Base-by-base conservation (phyloP, 1,140 invertebrate genomes). In the Drosophila lacertosa region DNA sequence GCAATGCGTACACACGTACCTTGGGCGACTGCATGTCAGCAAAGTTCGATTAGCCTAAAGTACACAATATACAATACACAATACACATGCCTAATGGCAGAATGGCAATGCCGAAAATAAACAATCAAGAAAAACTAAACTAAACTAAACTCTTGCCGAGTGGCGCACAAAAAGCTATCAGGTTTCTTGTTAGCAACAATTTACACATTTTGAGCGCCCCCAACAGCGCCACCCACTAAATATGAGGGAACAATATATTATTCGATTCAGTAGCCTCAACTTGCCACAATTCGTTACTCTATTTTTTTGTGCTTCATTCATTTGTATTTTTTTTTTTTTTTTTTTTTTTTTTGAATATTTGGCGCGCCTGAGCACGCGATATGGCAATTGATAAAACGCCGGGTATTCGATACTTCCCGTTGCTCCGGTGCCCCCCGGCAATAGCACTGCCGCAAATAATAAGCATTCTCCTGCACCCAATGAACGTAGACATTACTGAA, bases 301-400 rank as follows among this genome's bases (percentile, higher is more conserved):
- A 22, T 29, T 69, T 54, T 68, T 59, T 50, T 40, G n/a, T n/a
- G n/a, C n/a, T 78, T 76, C 62, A 33, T 39, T 59, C 54, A 2
- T 1, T 50, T 26, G 24, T 29, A 63, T 54, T 68, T 59, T 50
- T 40, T 39, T 42, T 58, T 74, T 65, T 76, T 74, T 50, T 58
- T 82, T 47, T 58, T 64, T 29, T 68, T 11, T 45, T 58, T 64
- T 24, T 68, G 33, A 44, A 60, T 51, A 64, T 73, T 81, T 80
- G 72, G 66, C 45, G 50, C 77, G 66, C 18, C 51, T 29, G 50
- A 69, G 58, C 82, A 88, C 82, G 82, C 82, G 82, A 88, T 88
- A 75, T 72, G 71, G 83, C 82, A 82, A 88, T 88, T 88, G 82
- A 88, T 88, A 88, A 88, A 88, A 88, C 82, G 81, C 67, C 71